These are phyloP conservation scores for Maniola hyperantus DNA, from an alignment of 2,888 invertebrate species.

Conservation along the genomic window DNA sequence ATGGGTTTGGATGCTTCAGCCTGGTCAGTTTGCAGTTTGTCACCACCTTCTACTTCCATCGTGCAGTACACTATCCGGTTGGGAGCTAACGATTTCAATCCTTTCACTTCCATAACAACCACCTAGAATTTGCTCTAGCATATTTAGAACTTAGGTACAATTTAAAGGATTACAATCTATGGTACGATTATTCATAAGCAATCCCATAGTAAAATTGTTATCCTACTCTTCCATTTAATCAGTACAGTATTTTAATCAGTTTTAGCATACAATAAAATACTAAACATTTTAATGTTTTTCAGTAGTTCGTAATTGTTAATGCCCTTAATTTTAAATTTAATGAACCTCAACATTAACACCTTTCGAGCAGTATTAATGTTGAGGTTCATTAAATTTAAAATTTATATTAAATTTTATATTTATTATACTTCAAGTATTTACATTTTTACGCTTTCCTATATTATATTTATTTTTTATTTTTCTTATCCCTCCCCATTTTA, in stretches of 20 bases:
- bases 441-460: too few relatives aligned
- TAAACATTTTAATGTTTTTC: too few relatives aligned
- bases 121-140: constrained; percentile 84
- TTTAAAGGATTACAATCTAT: not conserved
- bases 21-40: constrained; percentile 99
- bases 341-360: too few relatives aligned
- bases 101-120: constrained; percentile 99
- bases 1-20: constrained; percentile 99
- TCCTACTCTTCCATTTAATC: not conserved
- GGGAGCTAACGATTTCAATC: constrained; percentile 96
- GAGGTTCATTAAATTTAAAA: too few relatives aligned
- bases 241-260: not conserved
- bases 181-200: not conserved
- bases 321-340: too few relatives aligned
- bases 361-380: too few relatives aligned
- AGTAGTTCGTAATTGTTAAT: not conserved
- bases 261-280: not conserved
- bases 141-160: not conserved
- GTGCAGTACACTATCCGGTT: constrained; percentile 99
- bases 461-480: too few relatives aligned
- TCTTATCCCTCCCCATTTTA: too few relatives aligned
- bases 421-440: too few relatives aligned
- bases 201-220: not conserved
- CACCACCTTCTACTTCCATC: constrained; percentile 99
- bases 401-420: too few relatives aligned